Percentiles rank a stretch among this genome's conserved stretches.
phyloP scores from a whole-genome alignment of 2,797 vertebrate genomes.

The Tarsius wallacei region DNA sequence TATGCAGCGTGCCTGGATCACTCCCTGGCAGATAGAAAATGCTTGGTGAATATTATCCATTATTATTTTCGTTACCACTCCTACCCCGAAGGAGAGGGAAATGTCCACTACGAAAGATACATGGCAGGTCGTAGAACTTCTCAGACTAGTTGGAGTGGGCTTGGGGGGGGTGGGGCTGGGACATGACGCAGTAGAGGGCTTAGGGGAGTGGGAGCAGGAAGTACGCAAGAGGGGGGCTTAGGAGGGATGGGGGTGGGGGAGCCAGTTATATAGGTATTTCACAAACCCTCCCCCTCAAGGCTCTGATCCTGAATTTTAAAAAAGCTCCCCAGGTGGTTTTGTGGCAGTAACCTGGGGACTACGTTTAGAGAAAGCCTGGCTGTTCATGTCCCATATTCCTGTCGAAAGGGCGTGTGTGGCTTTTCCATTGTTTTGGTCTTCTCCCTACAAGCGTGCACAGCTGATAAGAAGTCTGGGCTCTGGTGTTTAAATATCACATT shows the following conservation, averaged over 20 bases:
- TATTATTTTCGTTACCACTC: neutral
- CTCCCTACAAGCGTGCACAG: neutral
- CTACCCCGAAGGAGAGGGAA: neutral
- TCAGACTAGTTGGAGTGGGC: neutral
- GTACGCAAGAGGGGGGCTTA: neutral
- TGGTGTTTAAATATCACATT: slow-evolving; percentile 57
- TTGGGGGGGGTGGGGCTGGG: neutral
- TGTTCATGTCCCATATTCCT: neutral
- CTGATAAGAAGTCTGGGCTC: neutral
- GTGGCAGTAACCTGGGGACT: neutral
- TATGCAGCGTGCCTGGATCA: neutral
- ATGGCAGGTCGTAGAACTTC: neutral
- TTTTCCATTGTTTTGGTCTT: neutral
- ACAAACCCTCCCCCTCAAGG: too few species aligned
- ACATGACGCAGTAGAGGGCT: too few species aligned
- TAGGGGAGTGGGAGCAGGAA: too few species aligned
- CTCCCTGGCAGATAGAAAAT: neutral
- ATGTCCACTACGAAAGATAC: neutral
- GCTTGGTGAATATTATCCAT: neutral
- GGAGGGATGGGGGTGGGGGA: too few species aligned
- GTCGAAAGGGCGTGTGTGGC: accelerated
- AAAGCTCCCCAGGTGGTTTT: neutral
- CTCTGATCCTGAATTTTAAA: neutral
- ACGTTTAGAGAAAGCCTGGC: neutral
- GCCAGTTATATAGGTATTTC: neutral